Evolutionary conservation across 1,140 invertebrate species (phyloP), one percentile per base, ranked within the genome.

Genomic region (Heterodera schachtii): DNA sequence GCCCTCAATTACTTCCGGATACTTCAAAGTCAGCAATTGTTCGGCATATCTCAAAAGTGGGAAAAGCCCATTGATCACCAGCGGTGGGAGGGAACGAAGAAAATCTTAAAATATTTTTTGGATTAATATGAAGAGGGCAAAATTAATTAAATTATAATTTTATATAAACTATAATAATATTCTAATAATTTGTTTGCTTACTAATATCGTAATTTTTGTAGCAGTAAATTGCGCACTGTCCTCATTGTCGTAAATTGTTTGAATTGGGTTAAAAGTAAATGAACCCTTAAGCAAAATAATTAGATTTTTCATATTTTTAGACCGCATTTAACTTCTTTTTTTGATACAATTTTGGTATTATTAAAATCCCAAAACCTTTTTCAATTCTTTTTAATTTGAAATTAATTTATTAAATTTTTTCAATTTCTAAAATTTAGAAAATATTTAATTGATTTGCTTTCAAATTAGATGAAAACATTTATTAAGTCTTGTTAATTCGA

Each of bases 31-130:
- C 21, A 83, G 52, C 21, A 83, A 83, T 52, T 75, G 78, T 71
- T 75, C 67, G 46, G 70, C 70, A 46, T 84, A 83, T 3, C 13
- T 69, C 16, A 64, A 11, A 41, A 83, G 41, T 19, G 80, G 70
- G n/a, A n/a, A 74, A 44, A 84, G n/a, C 41, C 82, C 82, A 70
- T 76, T 83, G 13, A 83, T 57, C 64, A 83, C 82, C 16, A 78
- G 57, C 8, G 71, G 66, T 49, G 82, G 57, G 0, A 83, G 67
- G 43, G 71, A 69, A 9, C 21, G 19, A 16, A 83, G 43, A 31
- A 21, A 83, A 49, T 83, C 82, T 83, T 13, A 84, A 80, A 67
- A n/a, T n/a, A n/a, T n/a, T n/a, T n/a, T n/a, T n/a, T n/a, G n/a
- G n/a, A n/a, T n/a, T n/a, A n/a, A n/a, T n/a, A n/a, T n/a, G n/a